Conservation (phyloP, 1,140 invertebrate species). For the Trissolcus basalis region DNA sequence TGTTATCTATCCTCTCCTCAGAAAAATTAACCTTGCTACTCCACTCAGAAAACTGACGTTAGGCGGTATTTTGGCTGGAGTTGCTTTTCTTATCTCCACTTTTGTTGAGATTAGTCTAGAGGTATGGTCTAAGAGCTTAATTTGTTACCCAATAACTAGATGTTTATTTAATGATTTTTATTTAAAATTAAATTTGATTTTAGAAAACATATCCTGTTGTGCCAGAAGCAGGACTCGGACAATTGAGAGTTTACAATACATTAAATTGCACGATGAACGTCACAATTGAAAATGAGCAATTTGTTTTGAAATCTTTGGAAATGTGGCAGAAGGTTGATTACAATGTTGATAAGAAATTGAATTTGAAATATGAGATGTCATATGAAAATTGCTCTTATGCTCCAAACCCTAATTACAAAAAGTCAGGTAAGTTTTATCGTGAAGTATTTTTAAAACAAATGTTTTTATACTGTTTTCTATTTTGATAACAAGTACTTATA, state of each 20-base stretch:
- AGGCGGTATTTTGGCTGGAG: conserved; percentile 89
- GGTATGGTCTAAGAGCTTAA: too few species aligned
- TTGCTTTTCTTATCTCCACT: conserved; percentile 92
- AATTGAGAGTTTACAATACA: conserved; percentile 85
- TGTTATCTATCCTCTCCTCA: conserved; percentile 80
- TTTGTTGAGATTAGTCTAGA: conserved; percentile 88
- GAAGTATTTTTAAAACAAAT: too few species aligned
- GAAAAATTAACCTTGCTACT: conserved; percentile 76
- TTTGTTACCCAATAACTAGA: too few species aligned
- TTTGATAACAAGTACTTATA: too few species aligned
- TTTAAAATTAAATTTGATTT: conserved; percentile 46
- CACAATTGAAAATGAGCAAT: conserved; percentile 30
- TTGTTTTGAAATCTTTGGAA: conserved; percentile 59
- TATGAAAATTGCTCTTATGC: conserved; percentile 21
- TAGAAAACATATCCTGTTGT: conserved; percentile 82
- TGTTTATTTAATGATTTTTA: too few species aligned
- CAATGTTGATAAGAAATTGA: background rate
- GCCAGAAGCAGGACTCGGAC: conserved; percentile 78
- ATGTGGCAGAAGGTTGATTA: conserved; percentile 67
- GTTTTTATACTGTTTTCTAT: too few species aligned
- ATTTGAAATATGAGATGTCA: conserved; percentile 4
- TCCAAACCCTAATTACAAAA: background rate
- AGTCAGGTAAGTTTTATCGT: conserved; percentile 9
- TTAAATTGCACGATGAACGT: conserved; percentile 70
- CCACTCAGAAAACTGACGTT: conserved; percentile 86